Percentiles rank a stretch among this genome's conserved stretches.
These are phyloP conservation scores for Machimus rusticus DNA, from an alignment of 2,888 invertebrate genomes.

Conservation along the genomic window DNA sequence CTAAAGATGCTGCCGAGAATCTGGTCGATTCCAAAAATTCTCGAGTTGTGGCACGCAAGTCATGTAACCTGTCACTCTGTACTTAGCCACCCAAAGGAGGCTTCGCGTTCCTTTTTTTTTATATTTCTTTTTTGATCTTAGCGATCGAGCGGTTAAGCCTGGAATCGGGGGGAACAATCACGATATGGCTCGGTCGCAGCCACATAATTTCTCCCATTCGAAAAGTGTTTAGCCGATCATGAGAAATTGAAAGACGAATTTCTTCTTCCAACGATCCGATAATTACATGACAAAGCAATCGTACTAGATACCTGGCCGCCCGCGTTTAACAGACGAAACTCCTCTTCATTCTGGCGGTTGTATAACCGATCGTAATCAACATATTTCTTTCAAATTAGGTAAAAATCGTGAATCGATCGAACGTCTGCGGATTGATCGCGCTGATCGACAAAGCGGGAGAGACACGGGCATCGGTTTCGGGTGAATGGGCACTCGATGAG, in stretches of 20 bases:
- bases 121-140: neutral
- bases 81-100: slow-evolving; percentile 19
- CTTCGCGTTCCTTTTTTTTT: neutral
- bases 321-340: slow-evolving; percentile 20
- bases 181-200: neutral
- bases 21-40: slow-evolving; percentile 17
- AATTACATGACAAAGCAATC: slow-evolving; percentile 40
- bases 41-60: slow-evolving; percentile 20
- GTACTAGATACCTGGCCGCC: slow-evolving; percentile 27
- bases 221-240: slow-evolving; percentile 25
- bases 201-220: slow-evolving; percentile 12
- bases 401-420: slow-evolving; percentile 41
- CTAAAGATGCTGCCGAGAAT: neutral
- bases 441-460: slow-evolving; percentile 9
- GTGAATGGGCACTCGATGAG: slow-evolving; percentile 39
- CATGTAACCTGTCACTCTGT: slow-evolving; percentile 18
- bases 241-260: slow-evolving; percentile 19
- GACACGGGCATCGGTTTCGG: slow-evolving; percentile 9
- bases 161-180: neutral
- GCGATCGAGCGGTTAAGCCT: neutral
- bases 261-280: slow-evolving; percentile 21
- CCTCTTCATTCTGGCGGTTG: slow-evolving; percentile 34
- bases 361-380: slow-evolving; percentile 43
- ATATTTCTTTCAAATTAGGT: slow-evolving; percentile 40
- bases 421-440: neutral